phyloP scores from a whole-genome alignment of 2,888 invertebrate species.

The Pycnomerus fuliginosus region DNA sequence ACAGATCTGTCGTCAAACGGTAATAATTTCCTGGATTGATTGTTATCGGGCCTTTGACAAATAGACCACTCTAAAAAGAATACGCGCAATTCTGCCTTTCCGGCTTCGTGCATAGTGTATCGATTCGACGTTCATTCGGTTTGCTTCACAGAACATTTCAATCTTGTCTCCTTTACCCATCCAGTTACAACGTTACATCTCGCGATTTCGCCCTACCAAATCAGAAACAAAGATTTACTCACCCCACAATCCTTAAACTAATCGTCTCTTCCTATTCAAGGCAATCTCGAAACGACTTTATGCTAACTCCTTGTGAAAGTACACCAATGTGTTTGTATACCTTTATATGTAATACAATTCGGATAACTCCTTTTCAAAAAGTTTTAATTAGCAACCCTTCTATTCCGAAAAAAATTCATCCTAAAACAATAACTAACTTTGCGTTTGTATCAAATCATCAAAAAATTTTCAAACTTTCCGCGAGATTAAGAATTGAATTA shows the following conservation, averaged over 20 bases:
- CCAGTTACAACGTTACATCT: constrained; percentile 20
- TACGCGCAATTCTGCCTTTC: constrained; percentile 32
- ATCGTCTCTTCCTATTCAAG: constrained; percentile 19
- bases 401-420: constrained; percentile 3
- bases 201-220: constrained; percentile 19
- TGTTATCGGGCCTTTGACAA: constrained; percentile 38
- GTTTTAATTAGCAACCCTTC: constrained; percentile 9
- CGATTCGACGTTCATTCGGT: constrained; percentile 40
- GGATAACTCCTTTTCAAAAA: constrained; percentile 8
- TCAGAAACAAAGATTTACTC: constrained; percentile 23
- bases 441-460: constrained; percentile 1
- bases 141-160: constrained; percentile 42
- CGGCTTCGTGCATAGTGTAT: constrained; percentile 39
- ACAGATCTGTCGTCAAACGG: not conserved
- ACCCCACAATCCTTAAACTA: constrained; percentile 22
- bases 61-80: constrained; percentile 40
- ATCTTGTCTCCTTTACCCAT: constrained; percentile 34
- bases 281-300: constrained; percentile 8
- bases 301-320: not conserved
- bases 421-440: constrained; percentile 5
- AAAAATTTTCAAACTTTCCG: constrained; percentile 8
- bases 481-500: constrained; percentile 18
- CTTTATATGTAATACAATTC: constrained; percentile 7
- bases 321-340: constrained; percentile 5
- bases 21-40: constrained; percentile 19